Base-by-base conservation (phyloP, 2,888 invertebrate species). In the Frankliniella intonsa region DNA sequence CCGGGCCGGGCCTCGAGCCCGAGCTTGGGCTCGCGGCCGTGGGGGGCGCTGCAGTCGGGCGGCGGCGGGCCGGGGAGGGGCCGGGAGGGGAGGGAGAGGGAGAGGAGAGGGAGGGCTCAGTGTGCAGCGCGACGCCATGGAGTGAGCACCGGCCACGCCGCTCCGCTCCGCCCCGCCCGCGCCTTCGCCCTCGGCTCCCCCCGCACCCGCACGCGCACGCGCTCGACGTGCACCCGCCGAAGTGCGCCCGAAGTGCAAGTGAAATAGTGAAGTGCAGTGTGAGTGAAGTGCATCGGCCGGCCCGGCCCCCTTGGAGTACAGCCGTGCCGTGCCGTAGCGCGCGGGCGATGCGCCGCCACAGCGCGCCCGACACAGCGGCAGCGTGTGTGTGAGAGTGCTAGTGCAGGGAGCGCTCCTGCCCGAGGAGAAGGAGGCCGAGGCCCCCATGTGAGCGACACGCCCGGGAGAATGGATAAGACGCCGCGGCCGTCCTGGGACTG, bases 51-150 rank as follows among this genome's bases (percentile, higher is more conserved):
- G 22, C 25, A 2, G 17, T 80, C 25, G 27, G 14, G 22, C 22
- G n/a, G 80, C 80, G 19, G 51, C 80, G 62, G 62, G 80, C 80
- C 7, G 62, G 19, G 62, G 62, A 17, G 62, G 62, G 22, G 82
- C 50, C 50, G n/a, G 17, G n/a, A n/a, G n/a, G n/a, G n/a, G n/a
- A n/a, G n/a, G n/a, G n/a, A n/a, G n/a, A n/a, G n/a, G n/a, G n/a
- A n/a, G n/a, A n/a, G n/a, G n/a, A n/a, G n/a, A n/a, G n/a, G 50
- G 50, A n/a, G 80, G 19, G 1, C 49, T 50, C 80, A 80, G 50
- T 80, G 50, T 80, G 80, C 80, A 80, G 80, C 38, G n/a, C 51
- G 80, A 27, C 51, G 50, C 80, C 2, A 51, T 80, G 50, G 50
- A 51, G 80, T 80, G 22, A 80, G 50, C 51, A 25, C n/a, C n/a